Percentiles rank a stretch among this genome's conserved stretches.
Conservation (phyloP, 2,113 vertebrate species). For the Crotalus tigris region DNA sequence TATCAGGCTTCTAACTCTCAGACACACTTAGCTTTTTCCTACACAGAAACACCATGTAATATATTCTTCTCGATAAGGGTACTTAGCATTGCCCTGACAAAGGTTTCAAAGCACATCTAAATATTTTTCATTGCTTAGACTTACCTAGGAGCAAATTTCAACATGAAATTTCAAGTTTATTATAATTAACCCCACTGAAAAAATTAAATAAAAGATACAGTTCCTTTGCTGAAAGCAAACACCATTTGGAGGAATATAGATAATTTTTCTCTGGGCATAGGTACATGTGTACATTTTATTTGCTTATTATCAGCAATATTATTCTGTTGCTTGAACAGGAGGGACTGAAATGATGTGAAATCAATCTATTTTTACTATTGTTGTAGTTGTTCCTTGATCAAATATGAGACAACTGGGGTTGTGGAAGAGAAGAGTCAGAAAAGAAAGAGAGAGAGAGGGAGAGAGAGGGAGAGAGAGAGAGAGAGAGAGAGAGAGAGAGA, state of each 20-base stretch:
- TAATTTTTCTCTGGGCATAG: constrained; percentile 17
- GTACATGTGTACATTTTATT: constrained; percentile 71
- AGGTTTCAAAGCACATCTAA: constrained; percentile 18
- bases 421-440: constrained; percentile 43
- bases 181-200: not conserved
- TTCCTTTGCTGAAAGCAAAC: constrained; percentile 27
- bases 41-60: not conserved
- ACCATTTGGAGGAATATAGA: constrained; percentile 58
- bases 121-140: constrained; percentile 42
- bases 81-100: not conserved
- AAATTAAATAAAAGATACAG: not conserved
- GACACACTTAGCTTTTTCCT: not conserved
- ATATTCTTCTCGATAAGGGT: not conserved
- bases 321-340: constrained; percentile 83
- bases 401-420: constrained; percentile 73
- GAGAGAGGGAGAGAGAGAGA: constrained; percentile 20
- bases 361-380: constrained; percentile 73
- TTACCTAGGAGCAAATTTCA: constrained; percentile 32
- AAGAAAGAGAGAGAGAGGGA: not conserved
- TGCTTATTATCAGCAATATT: constrained; percentile 77
- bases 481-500: not conserved
- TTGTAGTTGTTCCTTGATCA: constrained; percentile 59
- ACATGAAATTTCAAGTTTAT: constrained; percentile 18
- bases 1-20: not conserved
- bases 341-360: constrained; percentile 78